Conservation (phyloP, 2,797 vertebrate genomes). For the Sphenopsis melanotis region DNA sequence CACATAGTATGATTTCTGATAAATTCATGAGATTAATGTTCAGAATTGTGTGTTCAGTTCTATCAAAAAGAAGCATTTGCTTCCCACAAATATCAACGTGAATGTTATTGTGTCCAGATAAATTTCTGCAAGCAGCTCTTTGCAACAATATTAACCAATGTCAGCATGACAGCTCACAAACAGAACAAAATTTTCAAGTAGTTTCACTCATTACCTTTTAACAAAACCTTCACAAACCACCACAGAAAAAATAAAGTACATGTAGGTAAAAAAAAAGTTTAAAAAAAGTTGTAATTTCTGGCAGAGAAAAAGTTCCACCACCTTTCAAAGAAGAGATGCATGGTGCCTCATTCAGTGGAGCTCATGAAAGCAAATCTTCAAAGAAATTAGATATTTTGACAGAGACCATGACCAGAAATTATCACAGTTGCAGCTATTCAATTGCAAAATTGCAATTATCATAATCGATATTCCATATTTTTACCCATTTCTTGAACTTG, state of each 20-base stretch:
- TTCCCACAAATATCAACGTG: neutral
- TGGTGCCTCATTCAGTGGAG: neutral
- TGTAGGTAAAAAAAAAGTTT: neutral
- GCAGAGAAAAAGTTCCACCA: neutral
- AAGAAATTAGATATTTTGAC: neutral
- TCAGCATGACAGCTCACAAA: neutral
- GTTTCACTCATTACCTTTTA: neutral
- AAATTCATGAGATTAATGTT: neutral
- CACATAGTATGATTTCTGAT: neutral
- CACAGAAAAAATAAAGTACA: neutral
- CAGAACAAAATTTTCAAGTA: neutral
- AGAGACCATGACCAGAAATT: neutral
- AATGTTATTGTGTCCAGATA: neutral
- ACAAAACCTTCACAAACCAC: neutral
- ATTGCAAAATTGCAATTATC: neutral
- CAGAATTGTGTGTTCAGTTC: neutral
- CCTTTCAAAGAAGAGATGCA: neutral
- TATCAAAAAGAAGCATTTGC: neutral
- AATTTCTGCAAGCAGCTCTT: neutral
- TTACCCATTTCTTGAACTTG: neutral
- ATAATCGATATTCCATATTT: accelerated
- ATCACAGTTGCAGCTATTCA: neutral
- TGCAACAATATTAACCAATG: neutral
- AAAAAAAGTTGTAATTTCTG: neutral
- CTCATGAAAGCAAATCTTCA: neutral